Evolutionary conservation across 2,797 vertebrate genomes (phyloP).

Genomic region (Rhynchonycteris naso): DNA sequence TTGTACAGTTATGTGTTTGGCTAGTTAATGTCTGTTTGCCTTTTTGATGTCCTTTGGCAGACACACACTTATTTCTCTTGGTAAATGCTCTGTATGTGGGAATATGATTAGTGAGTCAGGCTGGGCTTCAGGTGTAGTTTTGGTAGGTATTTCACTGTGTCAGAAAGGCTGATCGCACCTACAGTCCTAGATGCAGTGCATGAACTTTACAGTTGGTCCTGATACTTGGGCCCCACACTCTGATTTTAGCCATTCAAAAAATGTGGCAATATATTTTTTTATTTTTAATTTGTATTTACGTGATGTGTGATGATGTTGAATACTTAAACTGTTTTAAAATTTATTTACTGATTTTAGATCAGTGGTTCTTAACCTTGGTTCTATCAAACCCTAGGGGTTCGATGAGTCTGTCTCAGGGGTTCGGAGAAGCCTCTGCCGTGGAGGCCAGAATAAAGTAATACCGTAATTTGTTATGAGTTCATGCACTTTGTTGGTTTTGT

Average conservation of each 20-base stretch:
- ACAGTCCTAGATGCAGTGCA: background rate
- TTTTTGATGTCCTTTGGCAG: background rate
- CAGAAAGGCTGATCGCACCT: background rate
- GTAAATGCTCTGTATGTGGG: background rate
- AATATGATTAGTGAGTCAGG: background rate
- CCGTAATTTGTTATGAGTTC: too few species aligned
- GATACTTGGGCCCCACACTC: too few species aligned
- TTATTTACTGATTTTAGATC: too few species aligned
- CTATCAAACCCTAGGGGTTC: too few species aligned
- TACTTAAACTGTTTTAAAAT: background rate
- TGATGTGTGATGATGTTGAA: background rate
- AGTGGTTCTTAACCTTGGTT: too few species aligned
- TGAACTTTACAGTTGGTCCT: too few species aligned
- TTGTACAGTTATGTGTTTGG: background rate
- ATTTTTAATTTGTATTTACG: background rate
- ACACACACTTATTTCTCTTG: background rate
- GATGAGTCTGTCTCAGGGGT: too few species aligned
- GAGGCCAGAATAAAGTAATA: too few species aligned
- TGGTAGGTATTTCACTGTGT: background rate
- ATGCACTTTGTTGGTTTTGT: too few species aligned
- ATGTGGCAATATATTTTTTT: too few species aligned
- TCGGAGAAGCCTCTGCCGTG: too few species aligned
- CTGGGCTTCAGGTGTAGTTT: background rate
- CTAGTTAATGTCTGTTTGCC: background rate
- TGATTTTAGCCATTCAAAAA: too few species aligned